phyloP scores from a whole-genome alignment of 2,888 invertebrate genomes.

The Cosmia trapezina region DNA sequence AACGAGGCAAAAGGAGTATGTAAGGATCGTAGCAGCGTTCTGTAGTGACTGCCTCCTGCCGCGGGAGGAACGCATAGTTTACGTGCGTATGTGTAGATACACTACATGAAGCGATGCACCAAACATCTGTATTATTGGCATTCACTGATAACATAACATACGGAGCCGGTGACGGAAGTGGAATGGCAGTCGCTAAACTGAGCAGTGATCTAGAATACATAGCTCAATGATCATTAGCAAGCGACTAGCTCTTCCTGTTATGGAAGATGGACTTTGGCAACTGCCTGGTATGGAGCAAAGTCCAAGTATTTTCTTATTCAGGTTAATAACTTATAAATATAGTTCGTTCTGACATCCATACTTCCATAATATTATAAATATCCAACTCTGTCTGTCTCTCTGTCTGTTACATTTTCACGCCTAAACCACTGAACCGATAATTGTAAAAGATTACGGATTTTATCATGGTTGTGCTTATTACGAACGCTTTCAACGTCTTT shows the following conservation, averaged over 20 bases:
- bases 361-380: neutral
- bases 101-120: neutral
- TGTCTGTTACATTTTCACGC: too few relatives aligned
- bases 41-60: neutral
- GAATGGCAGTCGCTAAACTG: neutral
- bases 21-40: neutral
- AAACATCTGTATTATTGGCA: neutral
- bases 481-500: too few relatives aligned
- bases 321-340: neutral
- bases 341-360: neutral
- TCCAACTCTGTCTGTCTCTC: neutral
- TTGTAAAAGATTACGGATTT: too few relatives aligned
- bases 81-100: neutral
- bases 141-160: neutral
- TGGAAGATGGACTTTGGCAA: slow-evolving; percentile 7
- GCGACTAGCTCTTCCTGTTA: neutral
- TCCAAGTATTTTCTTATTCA: slow-evolving; percentile 9
- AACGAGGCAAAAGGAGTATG: too few relatives aligned
- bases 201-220: neutral
- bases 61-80: too few relatives aligned
- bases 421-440: neutral
- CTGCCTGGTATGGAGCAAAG: neutral
- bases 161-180: neutral
- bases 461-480: too few relatives aligned
- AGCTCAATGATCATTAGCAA: slow-evolving; percentile 27